Evolutionary conservation across 1,140 invertebrate genomes (phyloP), one percentile per base, ranked within the genome.

Genomic region (Pissodes strobi): DNA sequence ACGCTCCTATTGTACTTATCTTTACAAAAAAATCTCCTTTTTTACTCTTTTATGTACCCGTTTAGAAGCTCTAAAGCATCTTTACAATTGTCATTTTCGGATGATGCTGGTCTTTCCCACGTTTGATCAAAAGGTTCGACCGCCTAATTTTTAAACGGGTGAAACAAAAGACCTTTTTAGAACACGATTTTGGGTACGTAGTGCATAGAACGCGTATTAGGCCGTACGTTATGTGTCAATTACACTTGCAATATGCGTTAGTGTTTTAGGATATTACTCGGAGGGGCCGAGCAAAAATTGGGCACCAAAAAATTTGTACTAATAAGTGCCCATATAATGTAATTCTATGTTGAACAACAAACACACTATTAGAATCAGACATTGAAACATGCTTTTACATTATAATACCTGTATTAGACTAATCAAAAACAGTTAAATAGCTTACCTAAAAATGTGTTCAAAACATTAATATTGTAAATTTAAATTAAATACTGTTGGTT

Each of bases 61-160:
- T 5, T 39, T 39, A 39, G 18, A 39, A 13, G 6, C 13, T 39
- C 6, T 10, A 21, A 6, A 18, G 41, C 41, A 45, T 18, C 41
- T 45, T 21, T 45, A 45, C 41, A 45, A 45, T 45, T 45, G 41
- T 45, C 41, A 15, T 45, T 45, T 45, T 45, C 19, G 15, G 38
- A 41, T 41, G 38, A 2, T 19, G 41, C 41, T 45, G 41, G 41
- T 51, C 23, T 27, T 51, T 51, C 48, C 48, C 48, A 51, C 48
- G 48, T 51, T 51, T 30, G 13, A 17, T 27, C 22, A 25, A 51
- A 51, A 37, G 22, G 13, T n/a, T 27, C 2, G 48, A 22, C 48
- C 48, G 48, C 30, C 48, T 51, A 30, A 51, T 51, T 51, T 51
- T 23, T 51, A 51, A 27, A 51, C 21, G 48, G 48, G 30, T 51